Evolutionary conservation across 92 coral and sea anemone species (phyloP).

Genomic region (Epizoanthus stellaris): DNA sequence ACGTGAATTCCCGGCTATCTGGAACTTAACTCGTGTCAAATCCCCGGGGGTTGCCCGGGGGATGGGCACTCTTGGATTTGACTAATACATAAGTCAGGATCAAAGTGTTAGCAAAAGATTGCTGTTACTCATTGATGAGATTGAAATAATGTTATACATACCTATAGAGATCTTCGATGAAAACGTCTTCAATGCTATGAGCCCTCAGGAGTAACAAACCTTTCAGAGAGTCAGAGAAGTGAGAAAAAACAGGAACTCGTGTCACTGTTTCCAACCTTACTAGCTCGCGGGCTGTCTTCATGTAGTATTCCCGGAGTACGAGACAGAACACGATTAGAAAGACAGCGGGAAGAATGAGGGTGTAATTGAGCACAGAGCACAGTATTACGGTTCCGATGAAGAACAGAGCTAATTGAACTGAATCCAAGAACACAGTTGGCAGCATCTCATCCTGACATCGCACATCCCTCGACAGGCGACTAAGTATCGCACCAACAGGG

Average conservation of each 20-base stretch:
- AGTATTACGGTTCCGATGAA: constrained; percentile 65
- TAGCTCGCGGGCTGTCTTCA: constrained; percentile 79
- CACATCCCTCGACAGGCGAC: constrained; percentile 78
- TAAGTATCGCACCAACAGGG: constrained; percentile 53
- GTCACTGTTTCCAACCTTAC: constrained; percentile 64
- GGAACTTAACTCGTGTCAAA: too few species aligned
- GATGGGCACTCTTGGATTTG: too few species aligned
- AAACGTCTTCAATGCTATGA: constrained; percentile 69
- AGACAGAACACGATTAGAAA: constrained; percentile 66
- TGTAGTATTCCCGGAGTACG: constrained; percentile 70
- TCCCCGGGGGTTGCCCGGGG: too few species aligned
- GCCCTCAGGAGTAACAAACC: constrained; percentile 78
- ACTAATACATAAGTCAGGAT: too few species aligned
- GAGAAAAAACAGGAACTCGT: constrained; percentile 69
- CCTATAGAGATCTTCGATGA: constrained; percentile 82
- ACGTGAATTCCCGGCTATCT: too few species aligned
- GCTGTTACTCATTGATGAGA: neutral
- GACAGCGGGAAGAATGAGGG: constrained; percentile 58
- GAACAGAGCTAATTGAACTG: constrained; percentile 70
- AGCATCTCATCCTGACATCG: constrained; percentile 80
- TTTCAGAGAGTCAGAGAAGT: constrained; percentile 76
- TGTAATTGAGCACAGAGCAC: constrained; percentile 69
- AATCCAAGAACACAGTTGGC: constrained; percentile 78
- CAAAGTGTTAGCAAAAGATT: too few species aligned
- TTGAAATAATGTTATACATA: neutral